Evolutionary conservation across 2,888 invertebrate genomes (phyloP).

Genomic region (Drosophila colorata): DNA sequence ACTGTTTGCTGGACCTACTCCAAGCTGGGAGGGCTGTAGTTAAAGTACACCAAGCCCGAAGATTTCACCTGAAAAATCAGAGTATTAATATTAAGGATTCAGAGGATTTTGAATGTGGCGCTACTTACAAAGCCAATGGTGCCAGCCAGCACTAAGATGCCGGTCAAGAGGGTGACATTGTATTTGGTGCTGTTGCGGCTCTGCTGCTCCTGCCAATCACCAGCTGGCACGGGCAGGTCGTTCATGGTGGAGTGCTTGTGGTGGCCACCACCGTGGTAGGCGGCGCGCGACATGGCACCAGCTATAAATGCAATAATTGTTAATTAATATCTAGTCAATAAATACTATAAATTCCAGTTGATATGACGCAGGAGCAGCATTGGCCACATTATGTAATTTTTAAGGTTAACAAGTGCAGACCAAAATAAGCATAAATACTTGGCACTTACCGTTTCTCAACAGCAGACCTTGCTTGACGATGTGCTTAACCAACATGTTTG

Average conservation of each 20-base stretch:
- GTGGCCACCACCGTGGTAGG: slow-evolving; percentile 78
- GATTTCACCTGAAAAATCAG: slow-evolving; percentile 87
- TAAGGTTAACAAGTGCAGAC: slow-evolving; percentile 65
- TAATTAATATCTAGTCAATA: slow-evolving; percentile 2
- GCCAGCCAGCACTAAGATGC: slow-evolving; percentile 86
- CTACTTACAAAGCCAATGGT: slow-evolving; percentile 82
- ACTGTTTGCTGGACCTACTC: slow-evolving; percentile 84
- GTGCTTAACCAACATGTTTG: slow-evolving; percentile 83
- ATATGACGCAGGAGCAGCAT: slow-evolving; percentile 14
- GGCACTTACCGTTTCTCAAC: slow-evolving; percentile 80
- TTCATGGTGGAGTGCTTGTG: slow-evolving; percentile 87
- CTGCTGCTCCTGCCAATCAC: slow-evolving; percentile 91
- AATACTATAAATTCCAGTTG: slow-evolving; percentile 4
- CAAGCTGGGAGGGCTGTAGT: slow-evolving; percentile 88
- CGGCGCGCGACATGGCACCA: slow-evolving; percentile 83
- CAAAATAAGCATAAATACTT: not conserved
- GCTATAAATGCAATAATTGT: slow-evolving; percentile 48
- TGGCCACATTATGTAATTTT: slow-evolving; percentile 82
- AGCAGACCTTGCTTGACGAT: slow-evolving; percentile 80
- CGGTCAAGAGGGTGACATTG: slow-evolving; percentile 88
- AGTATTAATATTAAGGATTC: not conserved
- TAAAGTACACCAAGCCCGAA: slow-evolving; percentile 88
- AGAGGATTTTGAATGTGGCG: not conserved
- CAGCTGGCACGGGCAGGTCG: slow-evolving; percentile 91
- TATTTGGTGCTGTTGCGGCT: slow-evolving; percentile 89